Evolutionary conservation across 2,888 invertebrate species (phyloP).

Genomic region (Julus scanicus): DNA sequence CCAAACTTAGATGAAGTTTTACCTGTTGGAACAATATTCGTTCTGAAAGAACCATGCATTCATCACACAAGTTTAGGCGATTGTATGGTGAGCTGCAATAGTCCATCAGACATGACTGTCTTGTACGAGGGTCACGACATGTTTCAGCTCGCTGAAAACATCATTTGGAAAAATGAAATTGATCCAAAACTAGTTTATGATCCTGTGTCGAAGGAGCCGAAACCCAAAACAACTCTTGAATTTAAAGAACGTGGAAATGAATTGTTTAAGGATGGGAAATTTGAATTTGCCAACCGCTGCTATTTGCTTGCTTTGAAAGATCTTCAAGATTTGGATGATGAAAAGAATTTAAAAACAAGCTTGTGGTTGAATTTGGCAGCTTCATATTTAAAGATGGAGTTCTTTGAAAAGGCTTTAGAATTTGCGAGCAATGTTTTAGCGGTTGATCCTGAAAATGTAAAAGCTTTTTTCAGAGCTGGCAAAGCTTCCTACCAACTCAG

Average conservation of each 20-base stretch:
- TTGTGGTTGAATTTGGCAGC: conserved; percentile 36
- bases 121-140: neutral
- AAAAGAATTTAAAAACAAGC: neutral
- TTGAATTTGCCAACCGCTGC: neutral
- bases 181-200: neutral
- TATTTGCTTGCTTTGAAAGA: neutral
- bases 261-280: neutral
- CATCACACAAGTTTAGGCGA: no score
- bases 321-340: neutral
- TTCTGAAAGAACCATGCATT: conserved; percentile 34
- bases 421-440: neutral
- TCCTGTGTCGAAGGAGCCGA: neutral
- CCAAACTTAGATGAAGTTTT: neutral
- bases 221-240: neutral
- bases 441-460: neutral
- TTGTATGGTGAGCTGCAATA: neutral
- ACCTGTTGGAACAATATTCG: neutral
- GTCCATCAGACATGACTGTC: conserved; percentile 43
- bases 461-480: neutral
- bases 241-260: conserved; percentile 44
- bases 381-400: neutral
- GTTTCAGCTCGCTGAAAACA: neutral
- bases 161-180: conserved; percentile 32
- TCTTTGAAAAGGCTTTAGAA: neutral
- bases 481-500: conserved; percentile 17